These are phyloP conservation scores for Sycophaga agraensis DNA, from an alignment of 1,140 invertebrate species.

Conservation along the genomic window DNA sequence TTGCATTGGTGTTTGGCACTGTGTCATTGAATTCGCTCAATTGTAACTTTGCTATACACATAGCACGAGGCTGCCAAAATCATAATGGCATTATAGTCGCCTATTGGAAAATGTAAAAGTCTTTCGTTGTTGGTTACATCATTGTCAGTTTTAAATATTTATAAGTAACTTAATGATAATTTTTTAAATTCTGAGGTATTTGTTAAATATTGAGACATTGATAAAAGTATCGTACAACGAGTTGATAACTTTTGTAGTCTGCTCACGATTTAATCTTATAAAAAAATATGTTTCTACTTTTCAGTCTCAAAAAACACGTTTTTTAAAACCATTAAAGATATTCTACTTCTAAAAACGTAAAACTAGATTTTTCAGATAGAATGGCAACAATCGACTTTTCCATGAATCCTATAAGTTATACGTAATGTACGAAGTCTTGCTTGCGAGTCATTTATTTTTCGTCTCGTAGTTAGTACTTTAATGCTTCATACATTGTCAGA, in stretches of 20 bases:
- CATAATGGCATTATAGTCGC: slow-evolving; percentile 1
- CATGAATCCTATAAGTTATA: neutral
- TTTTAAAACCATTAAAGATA: too few relatives aligned
- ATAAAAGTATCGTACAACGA: too few relatives aligned
- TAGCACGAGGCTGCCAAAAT: slow-evolving; percentile 41
- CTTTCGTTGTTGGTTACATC: neutral
- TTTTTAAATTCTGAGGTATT: too few relatives aligned
- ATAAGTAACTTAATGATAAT: neutral
- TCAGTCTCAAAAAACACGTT: too few relatives aligned
- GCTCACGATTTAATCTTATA: too few relatives aligned
- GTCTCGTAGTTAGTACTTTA: neutral
- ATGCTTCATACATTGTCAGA: slow-evolving; percentile 10
- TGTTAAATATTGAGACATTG: too few relatives aligned
- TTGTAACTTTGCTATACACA: slow-evolving; percentile 50
- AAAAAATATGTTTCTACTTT: too few relatives aligned
- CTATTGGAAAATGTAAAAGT: slow-evolving; percentile 16
- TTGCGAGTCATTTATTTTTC: slow-evolving; percentile 11
- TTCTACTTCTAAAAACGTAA: too few relatives aligned
- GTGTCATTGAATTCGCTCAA: slow-evolving; percentile 45
- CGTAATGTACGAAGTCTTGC: slow-evolving; percentile 8
- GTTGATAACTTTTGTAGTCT: too few relatives aligned
- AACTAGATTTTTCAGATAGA: too few relatives aligned
- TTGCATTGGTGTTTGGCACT: slow-evolving; percentile 41
- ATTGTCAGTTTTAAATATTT: neutral
- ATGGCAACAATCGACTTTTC: slow-evolving; percentile 6